Percentiles rank a stretch among this genome's conserved stretches.
These are phyloP conservation scores for Idaea aversata DNA, from an alignment of 2,888 invertebrate species.

Conservation along the genomic window DNA sequence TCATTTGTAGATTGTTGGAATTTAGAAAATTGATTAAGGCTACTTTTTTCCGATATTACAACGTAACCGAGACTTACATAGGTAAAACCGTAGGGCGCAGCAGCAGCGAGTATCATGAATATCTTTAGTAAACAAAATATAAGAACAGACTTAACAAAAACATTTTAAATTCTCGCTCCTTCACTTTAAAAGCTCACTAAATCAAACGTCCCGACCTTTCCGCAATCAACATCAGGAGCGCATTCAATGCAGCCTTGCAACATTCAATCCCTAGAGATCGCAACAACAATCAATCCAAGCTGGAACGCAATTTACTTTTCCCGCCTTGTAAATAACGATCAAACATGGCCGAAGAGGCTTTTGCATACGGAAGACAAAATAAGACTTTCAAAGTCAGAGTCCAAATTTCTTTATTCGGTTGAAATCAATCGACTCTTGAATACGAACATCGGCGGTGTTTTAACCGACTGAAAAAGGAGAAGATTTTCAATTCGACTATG, in stretches of 20 bases:
- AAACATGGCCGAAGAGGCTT: slow-evolving; percentile 37
- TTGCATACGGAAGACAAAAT: background rate
- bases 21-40: too few species aligned
- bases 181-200: background rate
- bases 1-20: too few species aligned
- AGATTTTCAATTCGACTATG: too few species aligned
- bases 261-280: slow-evolving; percentile 54
- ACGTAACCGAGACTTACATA: too few species aligned
- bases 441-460: too few species aligned
- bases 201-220: background rate
- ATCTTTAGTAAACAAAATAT: too few species aligned
- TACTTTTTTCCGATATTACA: too few species aligned
- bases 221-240: background rate
- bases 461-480: too few species aligned
- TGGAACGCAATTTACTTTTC: slow-evolving; percentile 64
- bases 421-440: background rate
- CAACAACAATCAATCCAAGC: slow-evolving; percentile 61
- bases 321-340: slow-evolving; percentile 64
- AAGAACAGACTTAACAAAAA: background rate
- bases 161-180: background rate
- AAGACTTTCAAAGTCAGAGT: background rate
- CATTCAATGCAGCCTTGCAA: slow-evolving; percentile 34
- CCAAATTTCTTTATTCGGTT: too few species aligned
- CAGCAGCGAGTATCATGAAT: background rate
- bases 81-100: too few species aligned